Conservation (phyloP, 2,113 vertebrate genomes). For the Tylochromis polylepis region DNA sequence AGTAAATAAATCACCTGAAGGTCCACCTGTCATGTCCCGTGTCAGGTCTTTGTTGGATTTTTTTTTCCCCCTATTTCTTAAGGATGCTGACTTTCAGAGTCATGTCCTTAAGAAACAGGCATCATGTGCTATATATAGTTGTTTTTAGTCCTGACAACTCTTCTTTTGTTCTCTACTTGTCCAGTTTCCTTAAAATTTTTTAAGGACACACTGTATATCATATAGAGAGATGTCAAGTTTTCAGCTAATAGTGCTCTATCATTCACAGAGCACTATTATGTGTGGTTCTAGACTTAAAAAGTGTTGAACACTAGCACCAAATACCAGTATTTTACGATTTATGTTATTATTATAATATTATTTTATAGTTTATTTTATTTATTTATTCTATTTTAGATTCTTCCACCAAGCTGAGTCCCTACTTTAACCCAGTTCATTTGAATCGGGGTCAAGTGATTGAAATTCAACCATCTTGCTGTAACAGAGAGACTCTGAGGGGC, state of each 20-base stretch:
- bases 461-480: neutral
- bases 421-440: neutral
- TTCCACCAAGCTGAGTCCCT: neutral
- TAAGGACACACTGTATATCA: neutral
- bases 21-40: neutral
- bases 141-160: neutral
- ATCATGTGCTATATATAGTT: neutral
- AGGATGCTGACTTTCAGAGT: neutral
- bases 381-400: neutral
- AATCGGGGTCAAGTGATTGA: neutral
- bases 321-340: neutral
- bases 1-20: neutral
- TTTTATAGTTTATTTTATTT: neutral
- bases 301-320: neutral
- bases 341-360: neutral
- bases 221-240: neutral
- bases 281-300: neutral
- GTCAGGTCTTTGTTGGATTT: neutral
- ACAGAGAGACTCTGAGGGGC: too few species aligned
- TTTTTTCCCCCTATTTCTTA: neutral
- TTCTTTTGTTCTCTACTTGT: neutral
- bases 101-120: neutral
- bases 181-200: neutral
- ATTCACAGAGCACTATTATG: neutral
- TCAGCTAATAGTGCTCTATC: neutral